Base-by-base conservation (phyloP, 2,113 vertebrate species). In the Atrichornis clamosus region DNA sequence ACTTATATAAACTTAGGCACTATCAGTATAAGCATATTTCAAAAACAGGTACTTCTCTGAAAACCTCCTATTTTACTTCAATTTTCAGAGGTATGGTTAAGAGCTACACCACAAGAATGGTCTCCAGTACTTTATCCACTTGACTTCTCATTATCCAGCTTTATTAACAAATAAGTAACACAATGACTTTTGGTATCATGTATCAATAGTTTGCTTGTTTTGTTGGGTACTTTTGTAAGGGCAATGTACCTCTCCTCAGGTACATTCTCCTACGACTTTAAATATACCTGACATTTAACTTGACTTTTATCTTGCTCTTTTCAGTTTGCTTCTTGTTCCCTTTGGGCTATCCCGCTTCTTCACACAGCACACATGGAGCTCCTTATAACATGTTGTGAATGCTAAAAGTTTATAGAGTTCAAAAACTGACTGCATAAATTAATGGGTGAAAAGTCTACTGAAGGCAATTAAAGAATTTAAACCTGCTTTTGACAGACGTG, bases 231-330 rank as follows among this genome's bases (percentile, higher is more conserved):
- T 58, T 91, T 60, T 26, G 16, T 56, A 76, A 63, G 62, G n/a
- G 26, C 27, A 77, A 60, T 6, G 30, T 70, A 75, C 42, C 33
- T 84, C 82, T 90, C 23, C 42, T 72, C 76, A 62, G 59, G 73
- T 70, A 50, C 50, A 46, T 65, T 89, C 30, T 84, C 35, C 60
- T 59, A 13, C 78, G 79, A 64, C 35, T 90, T 62, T 75, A 91
- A 87, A 87, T 49, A 78, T 23, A 59, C 27, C 20, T 92, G 92
- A 90, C 89, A 93, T 95, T 96, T 92, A 78, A 59, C 65, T 81
- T 96, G 94, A 76, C 90, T 96, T 89, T 88, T 87, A 82, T 75
- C 75, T 89, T 90, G 65, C 73, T 84, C 68, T 93, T 96, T 94
- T 91, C 93, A 47, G 19, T 68, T 92, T 87, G 73, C 47, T 60